phyloP scores from a whole-genome alignment of 2,888 invertebrate genomes.

The Aleiodes leptofemur region DNA sequence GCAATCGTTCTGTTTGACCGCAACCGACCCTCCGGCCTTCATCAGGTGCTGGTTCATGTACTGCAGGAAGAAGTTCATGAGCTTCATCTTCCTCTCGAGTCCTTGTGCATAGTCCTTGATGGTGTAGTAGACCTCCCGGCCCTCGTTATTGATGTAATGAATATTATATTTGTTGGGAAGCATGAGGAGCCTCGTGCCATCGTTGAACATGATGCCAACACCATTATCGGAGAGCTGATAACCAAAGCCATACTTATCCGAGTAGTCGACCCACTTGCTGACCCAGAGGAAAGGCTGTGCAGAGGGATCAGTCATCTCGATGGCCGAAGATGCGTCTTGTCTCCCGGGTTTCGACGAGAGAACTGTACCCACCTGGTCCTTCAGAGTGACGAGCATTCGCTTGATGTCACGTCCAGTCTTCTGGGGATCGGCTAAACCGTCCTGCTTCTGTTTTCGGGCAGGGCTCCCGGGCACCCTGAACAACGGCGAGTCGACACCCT shows the following conservation, averaged over 20 bases:
- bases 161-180: slow-evolving; percentile 94
- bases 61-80: slow-evolving; percentile 96
- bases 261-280: slow-evolving; percentile 99
- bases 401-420: slow-evolving; percentile 64
- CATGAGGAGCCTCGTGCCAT: slow-evolving; percentile 95
- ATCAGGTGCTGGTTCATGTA: slow-evolving; percentile 99
- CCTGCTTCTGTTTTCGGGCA: slow-evolving; percentile 59
- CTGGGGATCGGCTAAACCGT: slow-evolving; percentile 56
- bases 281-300: slow-evolving; percentile 98
- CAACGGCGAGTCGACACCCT: slow-evolving; percentile 55
- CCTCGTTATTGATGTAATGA: slow-evolving; percentile 96
- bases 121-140: slow-evolving; percentile 93
- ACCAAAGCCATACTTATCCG: slow-evolving; percentile 99
- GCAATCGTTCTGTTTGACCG: slow-evolving; percentile 89
- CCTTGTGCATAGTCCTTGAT: slow-evolving; percentile 86
- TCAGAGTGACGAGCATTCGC: slow-evolving; percentile 67
- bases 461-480: slow-evolving; percentile 66
- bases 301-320: slow-evolving; percentile 96
- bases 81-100: slow-evolving; percentile 96
- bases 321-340: slow-evolving; percentile 73
- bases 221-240: slow-evolving; percentile 99
- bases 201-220: slow-evolving; percentile 99
- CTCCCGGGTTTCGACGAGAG: slow-evolving; percentile 65
- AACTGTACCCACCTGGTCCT: slow-evolving; percentile 66
- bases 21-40: slow-evolving; percentile 91